Evolutionary conservation across 2,797 vertebrate genomes (phyloP).

Genomic region (Channallabes apus): DNA sequence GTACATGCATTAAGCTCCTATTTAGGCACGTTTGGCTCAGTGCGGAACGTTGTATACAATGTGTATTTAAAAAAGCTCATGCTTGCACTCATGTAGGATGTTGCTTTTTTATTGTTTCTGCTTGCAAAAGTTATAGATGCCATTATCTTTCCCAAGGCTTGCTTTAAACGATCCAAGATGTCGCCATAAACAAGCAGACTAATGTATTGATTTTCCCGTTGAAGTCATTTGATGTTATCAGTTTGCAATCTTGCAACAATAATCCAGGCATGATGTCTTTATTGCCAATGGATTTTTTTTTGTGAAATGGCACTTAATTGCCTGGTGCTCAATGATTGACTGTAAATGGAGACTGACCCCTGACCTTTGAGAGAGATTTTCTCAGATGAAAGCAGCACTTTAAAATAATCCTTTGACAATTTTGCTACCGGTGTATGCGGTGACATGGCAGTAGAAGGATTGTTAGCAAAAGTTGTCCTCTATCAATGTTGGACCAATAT

Average conservation of each 20-base stretch:
- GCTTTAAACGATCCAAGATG: slow-evolving; percentile 16
- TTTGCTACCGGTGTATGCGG: no score
- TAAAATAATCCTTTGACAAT: background rate
- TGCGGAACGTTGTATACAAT: background rate
- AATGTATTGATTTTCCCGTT: slow-evolving; percentile 32
- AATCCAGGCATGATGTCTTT: slow-evolving; percentile 27
- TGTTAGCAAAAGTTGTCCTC: background rate
- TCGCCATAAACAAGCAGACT: slow-evolving; percentile 33
- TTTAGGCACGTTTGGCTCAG: background rate
- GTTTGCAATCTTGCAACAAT: slow-evolving; percentile 35
- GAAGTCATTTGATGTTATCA: slow-evolving; percentile 29
- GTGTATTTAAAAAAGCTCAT: background rate
- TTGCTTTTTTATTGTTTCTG: slow-evolving; percentile 11
- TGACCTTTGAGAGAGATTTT: slow-evolving; percentile 10
- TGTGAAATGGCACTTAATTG: slow-evolving; percentile 10
- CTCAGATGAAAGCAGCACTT: background rate
- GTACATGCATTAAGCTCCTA: background rate
- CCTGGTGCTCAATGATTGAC: background rate
- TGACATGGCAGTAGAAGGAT: background rate
- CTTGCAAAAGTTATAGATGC: slow-evolving; percentile 21
- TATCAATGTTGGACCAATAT: background rate
- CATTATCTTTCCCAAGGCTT: slow-evolving; percentile 24
- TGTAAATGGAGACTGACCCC: slow-evolving; percentile 14
- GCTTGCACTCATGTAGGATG: background rate
- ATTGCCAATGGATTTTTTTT: slow-evolving; percentile 3